Evolutionary conservation across 1,140 invertebrate species (phyloP), one percentile per base, ranked within the genome.

Genomic region (Aphidius gifuensis): DNA sequence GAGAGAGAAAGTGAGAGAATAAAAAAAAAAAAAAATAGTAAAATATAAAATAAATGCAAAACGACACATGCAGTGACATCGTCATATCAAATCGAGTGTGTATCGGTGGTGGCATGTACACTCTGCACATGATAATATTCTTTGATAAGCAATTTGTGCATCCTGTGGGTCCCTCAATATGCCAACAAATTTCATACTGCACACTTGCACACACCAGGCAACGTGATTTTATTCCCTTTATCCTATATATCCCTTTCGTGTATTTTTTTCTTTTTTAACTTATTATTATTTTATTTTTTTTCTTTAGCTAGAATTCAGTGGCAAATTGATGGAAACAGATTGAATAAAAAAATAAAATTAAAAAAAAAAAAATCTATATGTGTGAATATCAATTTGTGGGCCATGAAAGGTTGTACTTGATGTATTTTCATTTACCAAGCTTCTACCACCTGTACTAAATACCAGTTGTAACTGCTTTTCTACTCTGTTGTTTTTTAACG

Each of bases 141-240:
- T 80, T 79, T 80, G 77, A 79, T 80, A 76, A 77, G 70, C 75
- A 78, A 79, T 79, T 80, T 78, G 72, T 72, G 68, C 71, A 74
- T 69, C 67, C 69, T 64, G 64, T 53, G 40, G 53, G 46, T 58
- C 43, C 63, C 60, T 65, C 59, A 50, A 65, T 67, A 62, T 16
- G 16, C 16, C 16, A 16, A 16, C 16, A 16, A 16, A 16, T 16
- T 16, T n/a, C 64, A 64, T 62, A 66, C 68, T 66, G 55, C 66
- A 38, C n/a, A 38, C n/a, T 40, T 38, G 40, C 53, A 53, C 53
- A 62, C 9, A 16, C 23, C 47, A 5, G 5, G n/a, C 16, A 45
- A 60, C 45, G 51, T 57, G 53, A 60, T 59, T 64, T 60, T 60
- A 64, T 67, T 62, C 56, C 40, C 49, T 47, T 48, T 40, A 9